Evolutionary conservation across 2,797 vertebrate genomes (phyloP).

Genomic region (Xenopus petersii): DNA sequence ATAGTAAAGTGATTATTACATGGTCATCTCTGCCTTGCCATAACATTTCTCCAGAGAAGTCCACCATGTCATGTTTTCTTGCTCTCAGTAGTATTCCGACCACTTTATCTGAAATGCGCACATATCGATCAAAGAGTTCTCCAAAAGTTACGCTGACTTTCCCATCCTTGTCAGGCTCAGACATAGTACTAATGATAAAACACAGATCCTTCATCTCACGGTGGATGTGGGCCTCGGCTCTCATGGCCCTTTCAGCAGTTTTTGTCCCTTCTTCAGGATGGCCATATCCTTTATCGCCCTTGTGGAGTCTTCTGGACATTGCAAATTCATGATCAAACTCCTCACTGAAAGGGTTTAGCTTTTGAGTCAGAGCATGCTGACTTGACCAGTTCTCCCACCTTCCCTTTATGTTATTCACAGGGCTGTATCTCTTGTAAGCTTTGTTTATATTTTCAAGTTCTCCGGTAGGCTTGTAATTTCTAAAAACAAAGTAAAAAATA

Average conservation of each 20-base stretch:
- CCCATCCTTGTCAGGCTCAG: slow-evolving; percentile 64
- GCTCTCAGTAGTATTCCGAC: slow-evolving; percentile 93
- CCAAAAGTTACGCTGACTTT: slow-evolving; percentile 84
- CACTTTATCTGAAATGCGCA: slow-evolving; percentile 92
- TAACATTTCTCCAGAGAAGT: slow-evolving; percentile 92
- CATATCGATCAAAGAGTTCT: slow-evolving; percentile 89
- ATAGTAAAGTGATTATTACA: slow-evolving; percentile 82
- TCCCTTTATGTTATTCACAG: slow-evolving; percentile 78
- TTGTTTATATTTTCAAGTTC: slow-evolving; percentile 71
- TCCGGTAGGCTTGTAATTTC: slow-evolving; percentile 68
- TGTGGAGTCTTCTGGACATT: slow-evolving; percentile 83
- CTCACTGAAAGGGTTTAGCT: slow-evolving; percentile 93
- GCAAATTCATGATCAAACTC: slow-evolving; percentile 89
- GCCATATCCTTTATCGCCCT: slow-evolving; percentile 87
- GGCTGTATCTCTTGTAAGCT: slow-evolving; percentile 70
- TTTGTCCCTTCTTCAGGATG: slow-evolving; percentile 87
- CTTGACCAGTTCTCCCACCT: slow-evolving; percentile 87
- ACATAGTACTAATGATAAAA: slow-evolving; percentile 86
- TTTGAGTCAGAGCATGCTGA: slow-evolving; percentile 79
- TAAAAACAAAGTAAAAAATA: slow-evolving; percentile 47
- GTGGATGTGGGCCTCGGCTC: slow-evolving; percentile 87
- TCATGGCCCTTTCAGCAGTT: slow-evolving; percentile 85
- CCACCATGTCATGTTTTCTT: slow-evolving; percentile 86
- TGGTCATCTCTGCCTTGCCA: slow-evolving; percentile 89
- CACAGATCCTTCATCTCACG: slow-evolving; percentile 89